Evolutionary conservation across 2,797 vertebrate species (phyloP), one percentile per base, ranked within the genome.

Genomic region (Champsocephalus esox): DNA sequence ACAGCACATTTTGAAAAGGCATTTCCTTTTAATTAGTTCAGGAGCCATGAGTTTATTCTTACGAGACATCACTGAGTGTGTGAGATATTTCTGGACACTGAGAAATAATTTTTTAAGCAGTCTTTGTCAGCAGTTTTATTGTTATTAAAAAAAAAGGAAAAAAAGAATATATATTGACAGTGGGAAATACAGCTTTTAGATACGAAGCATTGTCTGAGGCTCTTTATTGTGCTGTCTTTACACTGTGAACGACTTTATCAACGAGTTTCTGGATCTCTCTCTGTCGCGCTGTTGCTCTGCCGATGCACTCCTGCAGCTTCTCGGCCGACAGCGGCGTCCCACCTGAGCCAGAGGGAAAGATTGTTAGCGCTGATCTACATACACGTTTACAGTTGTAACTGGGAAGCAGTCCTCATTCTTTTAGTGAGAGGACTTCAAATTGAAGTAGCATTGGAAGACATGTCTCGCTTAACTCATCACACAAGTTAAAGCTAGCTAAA

Each of bases 141-240:
- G 94, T 94, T 94, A 93, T 95, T 93, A 95, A 94, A 28, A 5
- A 28, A 28, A 4, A 91, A 94, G 3, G 24, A 3, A 4, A 28
- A 28, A 28, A 28, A 94, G 90, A 95, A 95, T 94, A 97, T 98
- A 96, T 95, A 96, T 97, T 96, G 94, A 94, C 95, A 94, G 91
- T 94, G 95, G 93, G 95, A 97, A 97, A 98, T 98, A 97, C 94
- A 97, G 91, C 96, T 98, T 98, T 97, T 98, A 97, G 95, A 97
- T 93, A 94, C 88, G 91, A 82, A 65, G 19, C 45, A 0, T 56
- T 77, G 82, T 94, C 91, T 77, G 55, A 32, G 94, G 79, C 63
- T 92, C 66, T 82, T 93, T 73, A 89, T 86, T 88, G 60, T 82
- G 92, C 74, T 1, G 92, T 83, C 73, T 92, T 96, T 68, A 96